Conservation (phyloP, 2,888 invertebrate species). For the Omphaloscelis lunosa region DNA sequence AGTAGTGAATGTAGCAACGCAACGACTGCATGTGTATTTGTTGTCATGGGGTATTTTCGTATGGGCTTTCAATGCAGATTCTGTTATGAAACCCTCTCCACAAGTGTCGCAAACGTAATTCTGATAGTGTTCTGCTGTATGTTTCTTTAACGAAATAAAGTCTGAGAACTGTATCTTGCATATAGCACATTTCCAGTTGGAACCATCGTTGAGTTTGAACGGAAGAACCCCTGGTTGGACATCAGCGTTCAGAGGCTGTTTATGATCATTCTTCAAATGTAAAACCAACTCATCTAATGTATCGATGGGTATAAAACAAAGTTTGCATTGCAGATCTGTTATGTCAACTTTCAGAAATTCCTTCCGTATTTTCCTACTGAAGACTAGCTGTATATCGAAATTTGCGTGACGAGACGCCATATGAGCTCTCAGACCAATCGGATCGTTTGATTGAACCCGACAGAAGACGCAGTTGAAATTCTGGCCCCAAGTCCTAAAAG, state of each 20-base stretch:
- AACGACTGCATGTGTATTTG: slow-evolving; percentile 85
- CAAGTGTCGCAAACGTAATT: slow-evolving; percentile 88
- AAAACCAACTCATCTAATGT: slow-evolving; percentile 81
- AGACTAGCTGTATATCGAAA: slow-evolving; percentile 84
- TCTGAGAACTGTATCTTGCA: slow-evolving; percentile 85
- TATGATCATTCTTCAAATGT: slow-evolving; percentile 86
- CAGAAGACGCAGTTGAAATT: slow-evolving; percentile 88
- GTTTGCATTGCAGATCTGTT: slow-evolving; percentile 86
- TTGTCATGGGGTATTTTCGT: slow-evolving; percentile 86
- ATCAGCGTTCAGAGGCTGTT: slow-evolving; percentile 85
- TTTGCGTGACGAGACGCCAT: slow-evolving; percentile 86
- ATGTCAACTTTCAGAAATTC: slow-evolving; percentile 87
- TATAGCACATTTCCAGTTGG: slow-evolving; percentile 86
- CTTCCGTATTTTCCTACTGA: slow-evolving; percentile 84
- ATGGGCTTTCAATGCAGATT: slow-evolving; percentile 83
- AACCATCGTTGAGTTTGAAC: slow-evolving; percentile 85
- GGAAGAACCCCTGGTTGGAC: slow-evolving; percentile 87
- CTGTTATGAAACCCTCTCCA: slow-evolving; percentile 87
- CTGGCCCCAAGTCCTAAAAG: slow-evolving; percentile 87
- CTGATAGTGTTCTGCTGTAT: slow-evolving; percentile 86
- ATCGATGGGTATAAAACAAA: slow-evolving; percentile 84
- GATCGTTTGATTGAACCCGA: slow-evolving; percentile 86
- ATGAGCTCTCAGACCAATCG: slow-evolving; percentile 84
- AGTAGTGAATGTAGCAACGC: slow-evolving; percentile 85
- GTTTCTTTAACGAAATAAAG: slow-evolving; percentile 84